Evolutionary conservation across 1,140 invertebrate genomes (phyloP).

Genomic region (Ips nitidus): DNA sequence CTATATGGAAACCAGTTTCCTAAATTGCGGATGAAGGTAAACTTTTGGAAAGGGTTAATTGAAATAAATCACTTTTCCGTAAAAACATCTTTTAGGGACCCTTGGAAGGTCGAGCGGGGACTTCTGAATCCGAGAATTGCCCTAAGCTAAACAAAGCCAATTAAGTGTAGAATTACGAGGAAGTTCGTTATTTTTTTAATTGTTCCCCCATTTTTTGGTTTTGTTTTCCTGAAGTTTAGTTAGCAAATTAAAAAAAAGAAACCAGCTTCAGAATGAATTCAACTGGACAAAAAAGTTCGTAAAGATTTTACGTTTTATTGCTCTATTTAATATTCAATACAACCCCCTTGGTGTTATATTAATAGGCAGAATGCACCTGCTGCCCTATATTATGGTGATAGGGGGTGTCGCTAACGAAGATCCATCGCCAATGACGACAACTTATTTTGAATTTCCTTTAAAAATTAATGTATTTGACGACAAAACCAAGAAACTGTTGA

Average conservation of each 20-base stretch:
- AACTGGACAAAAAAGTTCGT: too few species aligned
- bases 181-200: constrained; percentile 18
- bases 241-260: too few species aligned
- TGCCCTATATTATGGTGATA: not conserved
- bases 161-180: constrained; percentile 17
- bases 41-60: constrained; percentile 16
- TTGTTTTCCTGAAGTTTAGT: not conserved
- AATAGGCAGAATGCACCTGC: not conserved
- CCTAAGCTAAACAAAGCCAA: constrained; percentile 18
- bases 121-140: not conserved
- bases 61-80: constrained; percentile 18
- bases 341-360: constrained; percentile 1
- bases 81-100: constrained; percentile 13
- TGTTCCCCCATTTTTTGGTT: constrained; percentile 6
- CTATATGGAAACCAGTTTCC: not conserved
- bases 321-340: too few species aligned
- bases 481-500: not conserved
- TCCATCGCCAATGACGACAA: too few species aligned
- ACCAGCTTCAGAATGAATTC: not conserved
- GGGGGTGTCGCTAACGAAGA: not conserved
- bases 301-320: too few species aligned
- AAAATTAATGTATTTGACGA: too few species aligned
- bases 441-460: too few species aligned
- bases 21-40: constrained; percentile 4
- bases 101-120: not conserved